phyloP scores from a whole-genome alignment of 2,797 vertebrate species.

The Lacerta agilis region DNA sequence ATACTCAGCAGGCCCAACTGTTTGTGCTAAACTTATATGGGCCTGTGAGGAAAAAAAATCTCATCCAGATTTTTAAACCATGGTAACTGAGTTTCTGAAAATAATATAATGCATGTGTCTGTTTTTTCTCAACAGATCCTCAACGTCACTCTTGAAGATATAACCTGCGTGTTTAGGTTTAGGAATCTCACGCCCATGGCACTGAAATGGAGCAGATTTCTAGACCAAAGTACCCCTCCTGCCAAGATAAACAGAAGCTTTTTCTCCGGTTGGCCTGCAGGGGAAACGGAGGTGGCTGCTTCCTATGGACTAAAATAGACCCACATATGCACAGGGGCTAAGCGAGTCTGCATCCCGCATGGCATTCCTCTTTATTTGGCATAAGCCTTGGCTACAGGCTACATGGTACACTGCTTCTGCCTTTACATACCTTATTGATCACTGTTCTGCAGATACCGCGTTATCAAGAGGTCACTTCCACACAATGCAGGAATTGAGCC shows the following conservation, averaged over 20 bases:
- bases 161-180: not conserved
- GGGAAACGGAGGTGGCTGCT: too few relatives aligned
- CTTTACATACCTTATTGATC: too few relatives aligned
- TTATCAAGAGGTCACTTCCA: too few relatives aligned
- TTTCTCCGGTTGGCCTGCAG: not conserved
- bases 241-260: not conserved
- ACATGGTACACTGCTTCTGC: not conserved
- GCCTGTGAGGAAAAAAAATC: not conserved
- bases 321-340: too few relatives aligned
- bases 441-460: too few relatives aligned
- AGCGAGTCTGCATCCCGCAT: not conserved
- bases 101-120: not conserved
- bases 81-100: not conserved
- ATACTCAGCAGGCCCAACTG: too few relatives aligned
- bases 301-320: not conserved
- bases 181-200: not conserved
- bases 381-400: not conserved
- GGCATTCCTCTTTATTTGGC: not conserved
- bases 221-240: not conserved
- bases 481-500: too few relatives aligned
- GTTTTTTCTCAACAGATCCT: not conserved
- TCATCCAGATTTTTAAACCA: not conserved
- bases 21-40: too few relatives aligned
- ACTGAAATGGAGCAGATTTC: not conserved
- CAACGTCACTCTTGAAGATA: not conserved